Conservation (phyloP, 2,113 vertebrate species). For the Polypterus bichir region DNA sequence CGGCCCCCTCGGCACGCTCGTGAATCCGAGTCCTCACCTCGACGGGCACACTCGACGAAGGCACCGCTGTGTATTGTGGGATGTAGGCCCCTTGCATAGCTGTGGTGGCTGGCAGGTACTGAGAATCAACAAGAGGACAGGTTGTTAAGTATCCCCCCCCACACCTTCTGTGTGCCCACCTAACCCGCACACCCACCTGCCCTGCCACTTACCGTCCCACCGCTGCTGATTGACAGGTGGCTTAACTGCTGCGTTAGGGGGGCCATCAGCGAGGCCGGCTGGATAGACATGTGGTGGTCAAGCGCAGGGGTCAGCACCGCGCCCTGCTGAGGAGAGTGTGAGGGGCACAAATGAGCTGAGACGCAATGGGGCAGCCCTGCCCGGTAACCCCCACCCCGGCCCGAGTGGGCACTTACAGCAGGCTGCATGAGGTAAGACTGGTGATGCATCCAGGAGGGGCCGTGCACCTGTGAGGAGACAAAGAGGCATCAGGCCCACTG, state of each 20-base stretch:
- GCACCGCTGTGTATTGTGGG: constrained; percentile 73
- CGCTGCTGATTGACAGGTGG: constrained; percentile 71
- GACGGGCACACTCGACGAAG: constrained; percentile 62
- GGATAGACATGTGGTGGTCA: constrained; percentile 77
- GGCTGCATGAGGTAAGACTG: constrained; percentile 85
- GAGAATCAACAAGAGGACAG: constrained; percentile 1
- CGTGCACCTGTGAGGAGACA: constrained; percentile 53
- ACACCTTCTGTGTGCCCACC: background rate
- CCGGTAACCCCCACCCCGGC: background rate
- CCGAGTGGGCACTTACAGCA: constrained; percentile 56
- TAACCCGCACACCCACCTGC: background rate
- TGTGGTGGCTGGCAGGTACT: constrained; percentile 72
- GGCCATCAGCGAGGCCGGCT: constrained; percentile 73
- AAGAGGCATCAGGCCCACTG: background rate
- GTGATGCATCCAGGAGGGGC: constrained; percentile 70
- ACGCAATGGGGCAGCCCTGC: background rate
- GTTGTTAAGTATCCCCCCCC: too few relatives aligned
- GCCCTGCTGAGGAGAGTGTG: constrained; percentile 41
- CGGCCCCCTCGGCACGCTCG: background rate
- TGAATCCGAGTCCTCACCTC: constrained; percentile 52
- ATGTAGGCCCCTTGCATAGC: constrained; percentile 78
- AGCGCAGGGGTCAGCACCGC: constrained; percentile 68
- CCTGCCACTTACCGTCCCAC: constrained; percentile 57
- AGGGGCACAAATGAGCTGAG: background rate
- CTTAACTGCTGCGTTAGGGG: constrained; percentile 75